These are phyloP conservation scores for Naja naja DNA, from an alignment of 2,113 vertebrate species.

Conservation along the genomic window DNA sequence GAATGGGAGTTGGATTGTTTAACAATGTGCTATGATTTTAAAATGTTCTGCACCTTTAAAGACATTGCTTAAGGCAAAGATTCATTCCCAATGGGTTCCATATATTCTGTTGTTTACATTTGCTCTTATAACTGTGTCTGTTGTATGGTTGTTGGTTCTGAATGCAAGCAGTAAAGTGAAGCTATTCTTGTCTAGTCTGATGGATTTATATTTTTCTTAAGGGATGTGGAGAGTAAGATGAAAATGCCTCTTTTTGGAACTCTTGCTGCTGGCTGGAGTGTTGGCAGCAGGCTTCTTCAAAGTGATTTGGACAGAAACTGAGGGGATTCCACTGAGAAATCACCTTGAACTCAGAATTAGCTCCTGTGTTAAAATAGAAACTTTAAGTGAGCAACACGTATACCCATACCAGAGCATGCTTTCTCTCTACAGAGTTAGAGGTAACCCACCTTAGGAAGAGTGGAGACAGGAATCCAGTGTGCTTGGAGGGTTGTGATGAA, in stretches of 20 bases:
- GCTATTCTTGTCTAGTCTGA: background rate
- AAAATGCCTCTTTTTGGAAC: background rate
- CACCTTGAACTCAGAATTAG: background rate
- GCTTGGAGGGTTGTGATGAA: background rate
- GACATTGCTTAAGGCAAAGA: background rate
- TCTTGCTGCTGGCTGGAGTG: background rate
- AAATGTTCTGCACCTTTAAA: background rate
- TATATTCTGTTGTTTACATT: background rate
- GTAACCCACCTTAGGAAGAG: background rate
- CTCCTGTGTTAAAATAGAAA: background rate
- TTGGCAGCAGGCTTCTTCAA: background rate
- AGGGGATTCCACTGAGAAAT: background rate
- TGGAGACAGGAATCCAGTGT: background rate
- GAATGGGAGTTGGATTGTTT: background rate
- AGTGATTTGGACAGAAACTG: background rate
- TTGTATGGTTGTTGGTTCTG: background rate
- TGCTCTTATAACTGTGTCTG: background rate
- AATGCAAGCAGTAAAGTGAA: background rate
- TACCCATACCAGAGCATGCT: background rate
- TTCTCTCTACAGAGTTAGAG: background rate
- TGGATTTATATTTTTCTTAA: background rate
- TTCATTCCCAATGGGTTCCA: background rate
- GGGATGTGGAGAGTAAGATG: background rate
- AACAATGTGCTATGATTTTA: background rate
- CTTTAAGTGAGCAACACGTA: background rate